Percentiles rank a stretch among this genome's conserved stretches.
Evolutionary conservation across 2,797 vertebrate species (phyloP).

Genomic region (Hafferia zeledoni): DNA sequence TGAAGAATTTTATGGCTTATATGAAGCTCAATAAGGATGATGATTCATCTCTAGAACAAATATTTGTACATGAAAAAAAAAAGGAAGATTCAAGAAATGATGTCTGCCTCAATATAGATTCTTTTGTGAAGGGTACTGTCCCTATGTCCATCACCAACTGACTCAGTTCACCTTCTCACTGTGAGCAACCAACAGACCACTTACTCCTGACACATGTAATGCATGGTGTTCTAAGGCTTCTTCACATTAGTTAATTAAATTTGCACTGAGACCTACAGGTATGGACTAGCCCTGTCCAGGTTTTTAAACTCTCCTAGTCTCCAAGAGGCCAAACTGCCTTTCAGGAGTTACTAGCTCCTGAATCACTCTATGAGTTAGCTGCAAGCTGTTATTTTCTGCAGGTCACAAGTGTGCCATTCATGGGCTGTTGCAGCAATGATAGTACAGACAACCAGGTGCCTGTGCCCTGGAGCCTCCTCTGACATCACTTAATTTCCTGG

Average conservation of each 20-base stretch:
- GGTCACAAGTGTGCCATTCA: neutral
- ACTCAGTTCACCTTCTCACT: slow-evolving; percentile 4
- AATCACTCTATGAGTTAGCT: neutral
- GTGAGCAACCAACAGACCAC: neutral
- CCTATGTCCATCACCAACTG: neutral
- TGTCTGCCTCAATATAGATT: neutral
- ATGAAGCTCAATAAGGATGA: slow-evolving; percentile 10
- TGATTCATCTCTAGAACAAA: slow-evolving; percentile 56
- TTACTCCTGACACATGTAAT: neutral
- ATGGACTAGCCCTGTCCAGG: neutral
- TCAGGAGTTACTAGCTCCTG: neutral
- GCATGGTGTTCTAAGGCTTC: neutral
- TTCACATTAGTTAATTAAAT: neutral
- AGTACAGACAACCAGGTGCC: neutral
- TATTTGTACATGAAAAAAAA: neutral
- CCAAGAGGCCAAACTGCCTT: neutral
- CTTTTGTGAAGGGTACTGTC: neutral
- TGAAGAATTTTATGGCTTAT: slow-evolving; percentile 6
- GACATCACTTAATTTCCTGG: neutral
- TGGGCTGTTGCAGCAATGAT: neutral
- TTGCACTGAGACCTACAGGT: neutral
- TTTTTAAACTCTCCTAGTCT: neutral
- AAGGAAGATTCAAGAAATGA: neutral
- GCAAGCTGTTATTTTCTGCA: neutral
- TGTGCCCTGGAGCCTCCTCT: neutral